A percentile compares a stretch with the other conserved stretches of the same genome.
phyloP scores from a whole-genome alignment of 1,140 invertebrate species.

The Zaprionus ghesquierei region DNA sequence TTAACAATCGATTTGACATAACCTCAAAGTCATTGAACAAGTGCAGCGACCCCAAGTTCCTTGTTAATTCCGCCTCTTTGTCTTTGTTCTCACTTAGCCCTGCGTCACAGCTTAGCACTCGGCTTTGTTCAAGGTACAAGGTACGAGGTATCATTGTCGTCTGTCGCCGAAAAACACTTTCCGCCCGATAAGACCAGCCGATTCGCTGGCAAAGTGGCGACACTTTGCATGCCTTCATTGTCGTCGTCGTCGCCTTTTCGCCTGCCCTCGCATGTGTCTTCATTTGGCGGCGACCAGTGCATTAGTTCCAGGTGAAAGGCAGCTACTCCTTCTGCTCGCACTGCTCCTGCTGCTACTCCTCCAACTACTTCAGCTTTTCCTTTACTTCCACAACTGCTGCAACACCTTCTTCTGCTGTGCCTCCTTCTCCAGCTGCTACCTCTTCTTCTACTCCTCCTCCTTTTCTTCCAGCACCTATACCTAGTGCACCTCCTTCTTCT shows the following conservation, averaged over 20 bases:
- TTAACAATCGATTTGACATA: no score
- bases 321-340: background rate
- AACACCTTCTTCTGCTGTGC: background rate
- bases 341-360: background rate
- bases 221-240: constrained; percentile 45
- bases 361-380: background rate
- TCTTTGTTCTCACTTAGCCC: constrained; percentile 7
- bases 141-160: background rate
- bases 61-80: background rate
- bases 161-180: constrained; percentile 59
- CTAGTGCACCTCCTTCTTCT: background rate
- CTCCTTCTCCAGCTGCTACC: background rate
- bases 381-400: background rate
- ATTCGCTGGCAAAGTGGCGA: constrained; percentile 32
- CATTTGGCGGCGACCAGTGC: constrained; percentile 47
- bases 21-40: background rate
- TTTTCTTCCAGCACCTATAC: background rate
- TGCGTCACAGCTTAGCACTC: constrained; percentile 1
- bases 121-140: no score
- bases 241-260: constrained; percentile 28
- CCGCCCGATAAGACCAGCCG: constrained; percentile 51
- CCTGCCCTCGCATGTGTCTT: constrained; percentile 51
- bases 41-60: background rate
- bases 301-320: constrained; percentile 56
- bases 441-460: background rate